phyloP scores from a whole-genome alignment of 23 tunicate species.

The Clavelina lepadiformis region DNA sequence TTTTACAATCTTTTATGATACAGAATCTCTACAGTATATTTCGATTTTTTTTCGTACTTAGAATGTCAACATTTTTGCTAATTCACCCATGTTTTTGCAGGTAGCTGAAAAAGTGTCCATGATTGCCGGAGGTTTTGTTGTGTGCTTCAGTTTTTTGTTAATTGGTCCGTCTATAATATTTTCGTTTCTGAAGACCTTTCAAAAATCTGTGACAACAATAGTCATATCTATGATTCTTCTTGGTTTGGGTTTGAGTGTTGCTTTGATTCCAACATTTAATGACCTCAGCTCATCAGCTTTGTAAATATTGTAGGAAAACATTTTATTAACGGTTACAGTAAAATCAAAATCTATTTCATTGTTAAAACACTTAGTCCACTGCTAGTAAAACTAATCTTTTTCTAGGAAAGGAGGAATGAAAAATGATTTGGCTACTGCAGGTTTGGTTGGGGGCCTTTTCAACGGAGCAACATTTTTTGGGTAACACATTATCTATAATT shows the following conservation, averaged over 20 bases:
- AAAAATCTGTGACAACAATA: slow-evolving; percentile 2
- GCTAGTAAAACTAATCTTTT: not conserved
- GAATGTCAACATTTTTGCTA: not conserved
- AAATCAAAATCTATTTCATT: not conserved
- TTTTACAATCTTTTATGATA: too few relatives aligned
- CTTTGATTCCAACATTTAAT: slow-evolving; percentile 35
- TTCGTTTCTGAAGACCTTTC: not conserved
- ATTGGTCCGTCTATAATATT: slow-evolving; percentile 42
- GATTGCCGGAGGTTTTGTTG: slow-evolving; percentile 25
- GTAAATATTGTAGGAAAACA: slow-evolving; percentile 3
- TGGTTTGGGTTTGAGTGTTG: slow-evolving; percentile 27
- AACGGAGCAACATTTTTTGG: slow-evolving; percentile 29
- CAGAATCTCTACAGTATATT: not conserved
- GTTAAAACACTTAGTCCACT: not conserved
- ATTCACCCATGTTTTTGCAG: not conserved
- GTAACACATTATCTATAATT: slow-evolving; percentile 1
- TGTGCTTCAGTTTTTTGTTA: slow-evolving; percentile 21
- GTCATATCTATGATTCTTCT: slow-evolving; percentile 32
- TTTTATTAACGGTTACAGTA: not conserved
- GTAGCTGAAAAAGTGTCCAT: slow-evolving; percentile 14
- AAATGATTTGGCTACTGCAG: slow-evolving; percentile 33
- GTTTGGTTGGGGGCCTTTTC: slow-evolving; percentile 41
- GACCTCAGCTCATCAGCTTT: slow-evolving; percentile 26
- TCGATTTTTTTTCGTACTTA: not conserved
- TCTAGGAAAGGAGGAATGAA: slow-evolving; percentile 29